Evolutionary conservation across 2,113 vertebrate genomes (phyloP).

Genomic region (Stegostoma tigrinum): DNA sequence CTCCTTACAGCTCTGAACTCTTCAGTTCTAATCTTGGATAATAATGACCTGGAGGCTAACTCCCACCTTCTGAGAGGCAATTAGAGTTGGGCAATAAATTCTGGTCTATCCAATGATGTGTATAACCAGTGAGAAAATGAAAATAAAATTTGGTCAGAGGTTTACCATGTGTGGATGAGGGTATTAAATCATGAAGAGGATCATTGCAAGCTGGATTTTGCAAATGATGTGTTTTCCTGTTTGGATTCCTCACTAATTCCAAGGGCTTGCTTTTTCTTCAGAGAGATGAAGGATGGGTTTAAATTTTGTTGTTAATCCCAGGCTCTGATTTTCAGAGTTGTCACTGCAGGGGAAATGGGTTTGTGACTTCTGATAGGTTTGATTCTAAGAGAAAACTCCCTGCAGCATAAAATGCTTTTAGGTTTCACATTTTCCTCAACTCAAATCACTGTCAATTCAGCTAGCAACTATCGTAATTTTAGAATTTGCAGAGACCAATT

Average conservation of each 20-base stretch:
- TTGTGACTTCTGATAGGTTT: neutral
- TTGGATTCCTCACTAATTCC: neutral
- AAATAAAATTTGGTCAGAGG: neutral
- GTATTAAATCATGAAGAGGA: neutral
- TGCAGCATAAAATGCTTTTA: neutral
- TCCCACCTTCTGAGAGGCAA: too few relatives aligned
- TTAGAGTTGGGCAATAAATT: too few relatives aligned
- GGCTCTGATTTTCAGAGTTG: neutral
- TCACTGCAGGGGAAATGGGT: neutral
- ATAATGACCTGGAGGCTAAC: too few relatives aligned
- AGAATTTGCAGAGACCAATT: neutral
- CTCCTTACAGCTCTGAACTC: too few relatives aligned
- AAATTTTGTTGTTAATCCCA: neutral
- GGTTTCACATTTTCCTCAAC: neutral
- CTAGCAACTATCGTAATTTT: neutral
- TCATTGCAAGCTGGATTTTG: neutral
- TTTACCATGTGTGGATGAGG: neutral
- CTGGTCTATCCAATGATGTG: too few relatives aligned
- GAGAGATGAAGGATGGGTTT: neutral
- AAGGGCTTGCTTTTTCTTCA: neutral
- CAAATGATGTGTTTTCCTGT: neutral
- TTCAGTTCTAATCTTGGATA: too few relatives aligned
- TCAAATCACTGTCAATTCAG: neutral
- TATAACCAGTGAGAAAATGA: too few relatives aligned
- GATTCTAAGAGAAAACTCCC: neutral